Base-by-base conservation (phyloP, 2,113 vertebrate genomes). In the Bufo gargarizans region DNA sequence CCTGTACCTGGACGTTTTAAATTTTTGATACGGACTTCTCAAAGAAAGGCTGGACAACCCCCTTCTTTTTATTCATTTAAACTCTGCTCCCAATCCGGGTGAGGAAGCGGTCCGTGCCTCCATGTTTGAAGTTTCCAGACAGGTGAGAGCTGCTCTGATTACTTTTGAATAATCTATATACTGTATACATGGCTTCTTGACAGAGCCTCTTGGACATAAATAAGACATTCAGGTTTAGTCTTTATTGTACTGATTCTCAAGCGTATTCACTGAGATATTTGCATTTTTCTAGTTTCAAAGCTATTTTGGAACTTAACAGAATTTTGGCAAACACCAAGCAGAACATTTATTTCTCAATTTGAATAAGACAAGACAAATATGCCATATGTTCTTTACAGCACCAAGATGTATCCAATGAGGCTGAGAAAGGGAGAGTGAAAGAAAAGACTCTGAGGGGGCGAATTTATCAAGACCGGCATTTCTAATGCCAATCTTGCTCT, bases 311-410 rank as follows among this genome's bases (percentile, higher is more conserved):
- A 33, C 20, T 17, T 67, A 61, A 80, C 77, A 80, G 85, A 17
- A 87, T 12, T 56, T 13, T 87, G 58, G 58, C 85, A 87, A 55
- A 43, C 65, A 56, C 17, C 45, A 69, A 59, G 53, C 19, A 47
- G 69, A 56, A 86, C 56, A 65, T 78, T 77, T 65, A 20, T 74
- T 78, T 16, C 19, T 4, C 14, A 4, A 5, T 78, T 65, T n/a
- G n/a, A 77, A 86, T 77, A 78, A 77, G 19, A 56, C 22, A 79
- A 80, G 14, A 87, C 47, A 56, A 77, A 79, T 63, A 77, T 69
- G 55, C 84, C 71, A 77, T 61, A 77, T 59, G 74, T 55, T 55
- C 45, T 63, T 14, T 59, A 85, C 33, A 11, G 20, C 83, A 85
- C 67, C 49, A n/a, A 79, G 50, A 79, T 56, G 53, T 74, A 47